A percentile compares a stretch with the other conserved stretches of the same genome.
Evolutionary conservation across 2,113 vertebrate species (phyloP).

Genomic region (Rhadina sibilatrix): DNA sequence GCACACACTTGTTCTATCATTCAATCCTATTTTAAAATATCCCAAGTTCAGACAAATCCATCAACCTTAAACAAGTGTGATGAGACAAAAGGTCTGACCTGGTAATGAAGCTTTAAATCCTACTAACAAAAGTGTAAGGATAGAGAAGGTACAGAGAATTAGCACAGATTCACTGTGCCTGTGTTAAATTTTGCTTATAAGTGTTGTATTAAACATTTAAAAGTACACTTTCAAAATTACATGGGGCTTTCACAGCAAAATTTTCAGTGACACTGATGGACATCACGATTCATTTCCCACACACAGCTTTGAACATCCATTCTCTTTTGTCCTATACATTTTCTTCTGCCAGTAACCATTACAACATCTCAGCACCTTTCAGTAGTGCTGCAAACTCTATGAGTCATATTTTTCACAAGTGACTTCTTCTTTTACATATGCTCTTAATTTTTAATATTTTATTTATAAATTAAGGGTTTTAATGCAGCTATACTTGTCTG

Average conservation of each 20-base stretch:
- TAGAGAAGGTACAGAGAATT: not conserved
- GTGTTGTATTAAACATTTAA: conserved; percentile 4
- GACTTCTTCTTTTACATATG: not conserved
- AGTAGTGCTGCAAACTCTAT: not conserved
- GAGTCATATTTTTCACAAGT: not conserved
- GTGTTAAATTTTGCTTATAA: conserved; percentile 5
- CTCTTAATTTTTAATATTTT: not conserved
- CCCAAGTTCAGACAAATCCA: not conserved
- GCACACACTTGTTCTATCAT: not conserved
- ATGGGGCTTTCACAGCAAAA: not conserved
- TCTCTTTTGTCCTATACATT: not conserved
- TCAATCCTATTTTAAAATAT: not conserved
- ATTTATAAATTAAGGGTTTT: not conserved
- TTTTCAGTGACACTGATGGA: not conserved
- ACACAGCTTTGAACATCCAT: not conserved
- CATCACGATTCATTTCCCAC: not conserved
- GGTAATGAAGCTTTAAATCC: not conserved
- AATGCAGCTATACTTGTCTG: not conserved
- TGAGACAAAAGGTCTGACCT: not conserved
- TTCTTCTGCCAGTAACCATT: not conserved
- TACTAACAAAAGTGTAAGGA: not conserved
- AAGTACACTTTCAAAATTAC: conserved; percentile 3
- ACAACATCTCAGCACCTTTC: not conserved
- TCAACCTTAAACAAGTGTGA: not conserved
- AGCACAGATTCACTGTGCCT: not conserved